Evolutionary conservation across 30 jellyfish, hydroid and myxozoan species (phyloP).

Genomic region (Catostylus mosaicus): DNA sequence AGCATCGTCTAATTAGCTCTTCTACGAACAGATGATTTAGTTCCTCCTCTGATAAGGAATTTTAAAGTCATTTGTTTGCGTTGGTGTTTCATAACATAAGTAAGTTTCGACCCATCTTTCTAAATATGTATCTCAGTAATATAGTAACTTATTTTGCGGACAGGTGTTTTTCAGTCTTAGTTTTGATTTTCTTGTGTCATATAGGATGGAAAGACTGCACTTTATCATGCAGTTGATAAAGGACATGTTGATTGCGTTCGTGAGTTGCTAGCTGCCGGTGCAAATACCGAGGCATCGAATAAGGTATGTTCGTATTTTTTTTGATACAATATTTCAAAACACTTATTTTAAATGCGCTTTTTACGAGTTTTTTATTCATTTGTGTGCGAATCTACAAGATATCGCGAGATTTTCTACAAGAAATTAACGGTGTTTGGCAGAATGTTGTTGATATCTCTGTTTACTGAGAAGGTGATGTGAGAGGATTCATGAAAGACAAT

Average conservation of each 20-base stretch:
- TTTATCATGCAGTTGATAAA: slow-evolving; percentile 85
- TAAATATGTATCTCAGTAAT: slow-evolving; percentile 16
- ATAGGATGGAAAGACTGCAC: slow-evolving; percentile 74
- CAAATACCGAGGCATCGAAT: slow-evolving; percentile 72
- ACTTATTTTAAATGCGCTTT: no score
- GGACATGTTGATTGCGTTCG: slow-evolving; percentile 91
- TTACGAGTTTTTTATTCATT: no score
- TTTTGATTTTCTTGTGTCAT: neutral
- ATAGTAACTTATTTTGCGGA: neutral
- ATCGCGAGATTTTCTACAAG: no score
- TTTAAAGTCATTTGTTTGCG: neutral
- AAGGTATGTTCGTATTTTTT: slow-evolving; percentile 49
- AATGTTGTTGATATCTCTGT: no score
- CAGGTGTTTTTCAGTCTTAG: slow-evolving; percentile 6
- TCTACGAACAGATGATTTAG: neutral
- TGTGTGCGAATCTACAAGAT: no score
- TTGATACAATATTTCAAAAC: neutral
- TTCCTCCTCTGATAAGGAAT: neutral
- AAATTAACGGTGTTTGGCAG: no score
- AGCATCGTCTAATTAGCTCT: neutral
- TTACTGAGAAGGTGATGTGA: no score
- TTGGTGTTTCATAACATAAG: neutral
- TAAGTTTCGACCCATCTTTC: neutral
- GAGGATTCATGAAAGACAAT: no score
- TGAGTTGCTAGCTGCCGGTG: slow-evolving; percentile 87